Evolutionary conservation across 2,113 vertebrate genomes (phyloP).

Genomic region (Peucedramus taeniatus): DNA sequence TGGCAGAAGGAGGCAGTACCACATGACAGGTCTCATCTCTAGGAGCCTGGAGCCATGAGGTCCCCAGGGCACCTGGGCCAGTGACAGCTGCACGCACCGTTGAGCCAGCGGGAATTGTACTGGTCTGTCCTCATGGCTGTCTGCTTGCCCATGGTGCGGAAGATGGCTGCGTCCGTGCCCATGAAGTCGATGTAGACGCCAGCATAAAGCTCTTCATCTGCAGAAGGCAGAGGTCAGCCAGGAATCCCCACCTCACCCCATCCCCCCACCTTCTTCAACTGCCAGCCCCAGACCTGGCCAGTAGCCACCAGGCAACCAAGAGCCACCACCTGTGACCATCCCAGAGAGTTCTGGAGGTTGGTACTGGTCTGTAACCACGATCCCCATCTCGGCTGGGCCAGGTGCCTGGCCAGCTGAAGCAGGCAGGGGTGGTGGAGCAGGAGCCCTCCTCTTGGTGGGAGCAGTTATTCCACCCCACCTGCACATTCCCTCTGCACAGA

Average conservation of each 20-base stretch:
- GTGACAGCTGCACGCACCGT: slow-evolving; percentile 73
- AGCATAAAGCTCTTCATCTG: slow-evolving; percentile 96
- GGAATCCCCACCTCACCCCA: background rate
- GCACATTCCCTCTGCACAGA: background rate
- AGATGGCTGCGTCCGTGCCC: slow-evolving; percentile 97
- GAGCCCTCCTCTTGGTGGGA: background rate
- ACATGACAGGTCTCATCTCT: background rate
- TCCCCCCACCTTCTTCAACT: background rate
- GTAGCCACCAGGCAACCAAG: background rate
- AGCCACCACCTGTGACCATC: background rate
- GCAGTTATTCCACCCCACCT: background rate
- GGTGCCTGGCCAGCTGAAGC: background rate
- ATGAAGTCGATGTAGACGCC: slow-evolving; percentile 99
- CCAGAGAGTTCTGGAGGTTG: background rate
- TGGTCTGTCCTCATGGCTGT: slow-evolving; percentile 98
- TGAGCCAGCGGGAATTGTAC: slow-evolving; percentile 98
- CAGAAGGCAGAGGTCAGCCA: background rate
- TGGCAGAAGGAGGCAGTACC: background rate
- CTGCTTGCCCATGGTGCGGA: slow-evolving; percentile 95
- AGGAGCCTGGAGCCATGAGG: background rate
- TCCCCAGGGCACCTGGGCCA: background rate
- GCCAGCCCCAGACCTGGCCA: rapidly evolving
- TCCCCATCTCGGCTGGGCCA: background rate
- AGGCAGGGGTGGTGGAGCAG: background rate
- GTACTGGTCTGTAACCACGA: background rate